phyloP scores from a whole-genome alignment of 2,888 invertebrate genomes.

The Brenthis ino region DNA sequence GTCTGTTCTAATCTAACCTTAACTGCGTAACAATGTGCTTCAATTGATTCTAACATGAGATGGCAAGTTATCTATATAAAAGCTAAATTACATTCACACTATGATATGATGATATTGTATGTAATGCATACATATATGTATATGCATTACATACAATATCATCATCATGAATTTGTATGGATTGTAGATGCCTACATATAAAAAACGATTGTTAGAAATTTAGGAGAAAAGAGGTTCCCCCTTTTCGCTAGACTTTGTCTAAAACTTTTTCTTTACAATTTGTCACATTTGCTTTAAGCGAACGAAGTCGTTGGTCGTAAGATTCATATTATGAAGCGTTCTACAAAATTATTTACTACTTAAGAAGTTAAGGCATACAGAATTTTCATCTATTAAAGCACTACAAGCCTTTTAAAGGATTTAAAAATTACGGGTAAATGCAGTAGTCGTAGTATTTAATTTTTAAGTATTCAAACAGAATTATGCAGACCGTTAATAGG shows the following conservation, averaged over 20 bases:
- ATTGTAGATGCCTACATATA: too few species aligned
- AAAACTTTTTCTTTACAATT: too few species aligned
- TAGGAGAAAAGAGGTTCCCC: too few species aligned
- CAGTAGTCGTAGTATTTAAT: background rate
- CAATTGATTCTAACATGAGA: background rate
- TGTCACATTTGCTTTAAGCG: too few species aligned
- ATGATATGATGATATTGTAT: too few species aligned
- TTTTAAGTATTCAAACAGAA: background rate
- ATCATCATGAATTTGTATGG: too few species aligned
- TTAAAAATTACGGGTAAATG: background rate
- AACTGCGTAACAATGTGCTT: slow-evolving; percentile 13
- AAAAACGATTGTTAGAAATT: too few species aligned
- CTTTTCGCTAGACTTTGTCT: too few species aligned
- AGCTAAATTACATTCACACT: too few species aligned
- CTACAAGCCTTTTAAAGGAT: background rate
- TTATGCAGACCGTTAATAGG: background rate
- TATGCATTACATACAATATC: too few species aligned
- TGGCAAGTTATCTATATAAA: background rate
- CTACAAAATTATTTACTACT: background rate
- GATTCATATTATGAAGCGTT: background rate
- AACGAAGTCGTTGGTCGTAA: too few species aligned
- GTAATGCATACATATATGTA: too few species aligned
- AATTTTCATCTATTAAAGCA: background rate
- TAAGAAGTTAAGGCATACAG: background rate
- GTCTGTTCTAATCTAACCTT: slow-evolving; percentile 33